Evolutionary conservation across 2,888 invertebrate species (phyloP), one percentile per base, ranked within the genome.

Genomic region (Mythimna impura): DNA sequence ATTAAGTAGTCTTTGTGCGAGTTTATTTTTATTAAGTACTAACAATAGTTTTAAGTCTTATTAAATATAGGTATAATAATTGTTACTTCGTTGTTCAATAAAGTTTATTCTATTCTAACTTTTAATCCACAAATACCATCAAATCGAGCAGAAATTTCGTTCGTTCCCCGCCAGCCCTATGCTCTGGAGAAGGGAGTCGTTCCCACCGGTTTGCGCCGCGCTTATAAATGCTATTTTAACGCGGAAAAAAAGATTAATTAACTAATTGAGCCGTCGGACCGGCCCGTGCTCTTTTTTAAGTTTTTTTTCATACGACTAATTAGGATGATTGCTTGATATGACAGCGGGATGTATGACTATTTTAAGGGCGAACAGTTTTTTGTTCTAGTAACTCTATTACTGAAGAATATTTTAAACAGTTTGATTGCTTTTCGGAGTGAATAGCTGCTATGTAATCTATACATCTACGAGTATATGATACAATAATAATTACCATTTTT

Each of bases 161-260:
- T 9, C 30, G 10, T 30, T 14, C 3, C 12, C 5, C 25, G 69
- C 34, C 93, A 96, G 81, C 95, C 95, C 95, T 96, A 89, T 6
- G 55, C 14, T 14, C 57, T 52, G 55, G 68, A 71, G 66, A 57
- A 76, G 93, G 92, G 93, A 93, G 89, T 91, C 90, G 91, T 92
- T 94, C 93, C 94, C 94, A 92, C 92, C 92, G 94, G 94, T 92
- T 93, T 92, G 92, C 93, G 92, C 92, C 91, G 91, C 94, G 93
- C 87, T 95, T 94, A 94, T 95, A 96, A 96, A 96, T 95, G 95
- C 94, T 95, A 95, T 96, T 96, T 95, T 94, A 95, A 95, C 94
- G 93, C 93, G 94, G 95, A 94, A 95, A 96, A 95, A 96, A 95
- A 95, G 94, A 95, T 95, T 96, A 96, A 96, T 96, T 96, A 96